These are phyloP conservation scores for Anthopleura sola DNA, from an alignment of 64 coral and sea anemone species.

Conservation along the genomic window DNA sequence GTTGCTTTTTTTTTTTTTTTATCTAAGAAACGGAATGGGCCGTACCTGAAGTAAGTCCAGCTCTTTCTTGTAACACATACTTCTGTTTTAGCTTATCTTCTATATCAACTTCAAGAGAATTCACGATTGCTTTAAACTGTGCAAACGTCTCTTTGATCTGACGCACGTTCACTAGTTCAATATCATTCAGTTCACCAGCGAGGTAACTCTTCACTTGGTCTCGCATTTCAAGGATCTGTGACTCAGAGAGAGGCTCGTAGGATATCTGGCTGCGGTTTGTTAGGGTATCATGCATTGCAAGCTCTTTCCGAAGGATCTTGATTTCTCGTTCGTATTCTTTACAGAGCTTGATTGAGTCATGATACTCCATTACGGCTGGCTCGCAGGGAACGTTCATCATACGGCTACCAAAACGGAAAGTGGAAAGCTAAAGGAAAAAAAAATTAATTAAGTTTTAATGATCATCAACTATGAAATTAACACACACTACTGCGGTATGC, in stretches of 20 bases:
- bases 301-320: constrained; percentile 69
- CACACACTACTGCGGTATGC: no score
- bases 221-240: constrained; percentile 77
- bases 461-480: no score
- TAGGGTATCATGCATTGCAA: constrained; percentile 97
- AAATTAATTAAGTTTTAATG: neutral
- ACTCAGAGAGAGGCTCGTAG: constrained; percentile 87
- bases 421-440: constrained; percentile 61
- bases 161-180: constrained; percentile 93
- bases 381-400: constrained; percentile 89
- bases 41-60: constrained; percentile 43
- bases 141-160: constrained; percentile 96
- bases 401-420: constrained; percentile 82
- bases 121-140: constrained; percentile 75
- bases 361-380: constrained; percentile 74
- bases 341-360: constrained; percentile 68
- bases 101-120: constrained; percentile 56
- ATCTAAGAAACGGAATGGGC: neutral
- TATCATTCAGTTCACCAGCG: constrained; percentile 80
- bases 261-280: constrained; percentile 96
- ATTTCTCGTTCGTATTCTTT: constrained; percentile 94
- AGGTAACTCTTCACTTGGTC: constrained; percentile 84
- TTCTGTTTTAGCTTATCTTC: constrained; percentile 78
- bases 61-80: constrained; percentile 69
- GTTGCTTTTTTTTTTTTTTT: no score